Percentiles rank a stretch among this genome's conserved stretches.
Conservation (phyloP, 1,140 invertebrate species). For the Heliconius hewitsoni region DNA sequence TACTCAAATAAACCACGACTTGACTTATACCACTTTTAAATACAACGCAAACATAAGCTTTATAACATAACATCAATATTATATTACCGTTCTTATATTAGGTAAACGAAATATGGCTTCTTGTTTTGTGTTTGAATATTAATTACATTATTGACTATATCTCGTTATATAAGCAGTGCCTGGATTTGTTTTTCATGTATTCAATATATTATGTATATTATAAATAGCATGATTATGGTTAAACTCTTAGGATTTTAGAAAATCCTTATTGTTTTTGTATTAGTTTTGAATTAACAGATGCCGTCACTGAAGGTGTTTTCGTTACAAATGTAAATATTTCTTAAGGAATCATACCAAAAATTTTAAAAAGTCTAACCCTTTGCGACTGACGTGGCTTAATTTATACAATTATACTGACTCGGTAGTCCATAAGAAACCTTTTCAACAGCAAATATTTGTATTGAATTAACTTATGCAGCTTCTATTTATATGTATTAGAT, state of each 20-base stretch:
- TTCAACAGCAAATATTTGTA: too few species aligned
- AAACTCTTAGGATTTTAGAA: background rate
- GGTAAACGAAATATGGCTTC: conserved; percentile 1
- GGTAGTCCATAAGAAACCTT: too few species aligned
- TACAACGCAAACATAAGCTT: conserved; percentile 7
- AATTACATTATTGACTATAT: background rate
- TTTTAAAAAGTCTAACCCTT: too few species aligned
- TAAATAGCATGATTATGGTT: background rate
- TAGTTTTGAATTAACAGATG: too few species aligned
- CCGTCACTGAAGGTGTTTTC: too few species aligned
- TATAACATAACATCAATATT: background rate
- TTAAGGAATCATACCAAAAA: too few species aligned
- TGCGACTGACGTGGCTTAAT: too few species aligned
- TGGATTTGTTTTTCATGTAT: background rate
- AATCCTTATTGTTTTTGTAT: too few species aligned
- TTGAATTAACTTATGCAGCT: too few species aligned
- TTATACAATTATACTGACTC: too few species aligned
- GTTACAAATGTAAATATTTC: too few species aligned
- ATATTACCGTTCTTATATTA: conserved; percentile 7
- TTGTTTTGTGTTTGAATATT: background rate
- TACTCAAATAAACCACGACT: background rate
- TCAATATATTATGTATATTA: background rate
- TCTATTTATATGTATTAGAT: too few species aligned
- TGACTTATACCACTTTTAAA: conserved; percentile 3
- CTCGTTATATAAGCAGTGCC: background rate